phyloP scores from a whole-genome alignment of 1,140 invertebrate genomes.

The Chironomus tepperi region DNA sequence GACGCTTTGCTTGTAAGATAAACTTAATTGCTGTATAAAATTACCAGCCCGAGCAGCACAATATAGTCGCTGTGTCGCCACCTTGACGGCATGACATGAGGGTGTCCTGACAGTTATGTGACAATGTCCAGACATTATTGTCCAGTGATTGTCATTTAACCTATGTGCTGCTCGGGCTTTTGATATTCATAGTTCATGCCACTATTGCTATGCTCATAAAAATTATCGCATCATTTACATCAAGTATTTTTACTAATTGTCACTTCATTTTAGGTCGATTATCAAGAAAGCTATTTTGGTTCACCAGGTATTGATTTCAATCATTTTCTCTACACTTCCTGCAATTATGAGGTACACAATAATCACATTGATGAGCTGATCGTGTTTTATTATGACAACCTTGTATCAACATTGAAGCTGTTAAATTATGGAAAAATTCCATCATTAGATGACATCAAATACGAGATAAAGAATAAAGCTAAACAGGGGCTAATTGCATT shows the following conservation, averaged over 20 bases:
- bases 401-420: constrained; percentile 37
- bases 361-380: constrained; percentile 38
- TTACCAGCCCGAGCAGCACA: neutral
- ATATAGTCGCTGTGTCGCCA: too few relatives aligned
- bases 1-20: constrained; percentile 47
- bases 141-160: too few relatives aligned
- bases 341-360: constrained; percentile 32
- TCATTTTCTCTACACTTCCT: constrained; percentile 35
- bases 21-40: neutral
- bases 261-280: constrained; percentile 32
- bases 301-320: constrained; percentile 37
- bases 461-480: constrained; percentile 32
- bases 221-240: neutral
- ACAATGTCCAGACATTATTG: too few relatives aligned
- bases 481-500: constrained; percentile 34
- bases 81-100: too few relatives aligned
- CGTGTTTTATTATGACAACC: constrained; percentile 37
- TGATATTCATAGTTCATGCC: neutral
- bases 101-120: too few relatives aligned
- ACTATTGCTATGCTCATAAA: neutral
- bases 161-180: too few relatives aligned
- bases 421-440: constrained; percentile 40
- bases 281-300: constrained; percentile 35
- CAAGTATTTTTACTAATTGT: neutral
- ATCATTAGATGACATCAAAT: constrained; percentile 37